Evolutionary conservation across 2,888 invertebrate species (phyloP).

Genomic region (Drosophila macrospina): DNA sequence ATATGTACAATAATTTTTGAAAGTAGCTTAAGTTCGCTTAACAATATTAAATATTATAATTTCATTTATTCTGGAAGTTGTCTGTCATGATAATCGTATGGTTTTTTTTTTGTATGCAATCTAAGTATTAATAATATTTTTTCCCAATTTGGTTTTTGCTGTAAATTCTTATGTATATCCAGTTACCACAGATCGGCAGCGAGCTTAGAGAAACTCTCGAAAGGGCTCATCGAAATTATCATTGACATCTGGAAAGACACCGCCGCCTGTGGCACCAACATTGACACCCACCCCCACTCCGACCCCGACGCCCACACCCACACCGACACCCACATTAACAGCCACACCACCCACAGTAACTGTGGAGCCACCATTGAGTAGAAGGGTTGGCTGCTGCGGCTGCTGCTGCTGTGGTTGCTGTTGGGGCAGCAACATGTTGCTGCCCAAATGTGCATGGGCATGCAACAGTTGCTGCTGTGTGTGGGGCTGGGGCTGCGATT

Average conservation of each 20-base stretch:
- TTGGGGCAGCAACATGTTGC: conserved; percentile 64
- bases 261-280: conserved; percentile 21
- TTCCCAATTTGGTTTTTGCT: conserved; percentile 20
- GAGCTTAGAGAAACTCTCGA: conserved; percentile 83
- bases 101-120: conserved; percentile 11
- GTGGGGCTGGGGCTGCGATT: conserved; percentile 62
- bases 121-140: conserved; percentile 9
- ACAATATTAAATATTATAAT: conserved; percentile 12
- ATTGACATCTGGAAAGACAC: conserved; percentile 78
- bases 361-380: conserved; percentile 65
- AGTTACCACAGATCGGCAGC: conserved; percentile 52
- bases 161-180: conserved; percentile 56
- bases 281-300: conserved; percentile 15
- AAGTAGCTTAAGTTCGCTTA: conserved; percentile 13
- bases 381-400: conserved; percentile 55
- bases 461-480: conserved; percentile 64
- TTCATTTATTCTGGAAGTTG: conserved; percentile 10
- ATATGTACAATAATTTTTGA: conserved; percentile 9
- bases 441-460: conserved; percentile 59
- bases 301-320: conserved; percentile 40
- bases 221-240: conserved; percentile 85
- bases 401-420: conserved; percentile 61
- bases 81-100: conserved; percentile 1
- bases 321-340: conserved; percentile 50
- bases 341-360: conserved; percentile 42